phyloP scores from a whole-genome alignment of 2,113 vertebrate species.

The Chionis minor region DNA sequence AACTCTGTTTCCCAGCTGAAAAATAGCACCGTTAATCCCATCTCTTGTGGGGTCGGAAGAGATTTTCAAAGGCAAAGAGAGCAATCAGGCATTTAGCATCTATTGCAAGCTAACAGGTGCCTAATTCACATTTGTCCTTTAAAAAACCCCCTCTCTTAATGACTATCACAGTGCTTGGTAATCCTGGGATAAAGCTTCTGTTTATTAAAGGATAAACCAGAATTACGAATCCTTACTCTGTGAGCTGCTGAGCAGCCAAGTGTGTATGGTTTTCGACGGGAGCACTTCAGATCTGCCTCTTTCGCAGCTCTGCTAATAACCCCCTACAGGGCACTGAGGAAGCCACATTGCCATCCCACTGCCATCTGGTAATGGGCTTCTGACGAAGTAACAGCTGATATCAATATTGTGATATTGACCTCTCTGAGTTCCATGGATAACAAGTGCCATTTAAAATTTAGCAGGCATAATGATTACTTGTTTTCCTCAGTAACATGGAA shows the following conservation, averaged over 20 bases:
- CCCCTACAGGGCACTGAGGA: neutral
- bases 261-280: neutral
- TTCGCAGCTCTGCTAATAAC: neutral
- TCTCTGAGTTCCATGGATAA: neutral
- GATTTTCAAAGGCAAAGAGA: neutral
- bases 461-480: neutral
- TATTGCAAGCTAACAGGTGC: neutral
- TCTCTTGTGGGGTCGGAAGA: neutral
- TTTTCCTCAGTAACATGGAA: neutral
- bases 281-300: neutral
- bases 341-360: neutral
- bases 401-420: neutral
- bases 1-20: neutral
- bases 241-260: neutral
- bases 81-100: neutral
- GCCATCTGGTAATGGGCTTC: neutral
- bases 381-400: neutral
- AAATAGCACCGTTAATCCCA: neutral
- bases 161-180: neutral
- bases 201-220: slow-evolving; percentile 3
- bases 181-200: neutral
- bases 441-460: neutral
- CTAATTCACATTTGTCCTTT: neutral
- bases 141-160: neutral
- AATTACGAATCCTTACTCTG: neutral